Evolutionary conservation across 1,140 invertebrate species (phyloP), one percentile per base, ranked within the genome.

Genomic region (Asobara japonica): DNA sequence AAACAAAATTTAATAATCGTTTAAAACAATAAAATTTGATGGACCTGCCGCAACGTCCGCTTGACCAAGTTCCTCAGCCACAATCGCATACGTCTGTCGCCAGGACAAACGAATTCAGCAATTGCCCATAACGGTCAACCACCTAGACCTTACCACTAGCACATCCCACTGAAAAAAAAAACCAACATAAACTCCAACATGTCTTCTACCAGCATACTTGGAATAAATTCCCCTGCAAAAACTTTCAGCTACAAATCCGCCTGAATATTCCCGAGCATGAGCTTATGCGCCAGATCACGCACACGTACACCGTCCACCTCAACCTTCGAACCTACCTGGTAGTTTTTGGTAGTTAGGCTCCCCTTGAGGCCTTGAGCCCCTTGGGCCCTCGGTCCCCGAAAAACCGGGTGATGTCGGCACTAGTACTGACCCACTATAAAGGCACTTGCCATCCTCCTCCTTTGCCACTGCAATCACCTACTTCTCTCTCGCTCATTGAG

Each of bases 381-480:
- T 33, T 45, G 68, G 69, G 41, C 65, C 73, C 65, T 33, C 65
- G 31, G 65, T 51, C 56, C 33, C 27, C 16, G 31, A 62, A 62
- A 66, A 69, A 80, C 81, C 82, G 79, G 83, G 79, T 85, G 83
- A 73, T 76, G 64, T 56, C 68, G 68, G 64, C 51, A 78, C 83
- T 84, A 85, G 82, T 84, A 84, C 83, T 88, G 85, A 88, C 85
- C 86, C 86, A 88, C 83, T 87, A 87, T 87, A 85, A 86, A 86
- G 82, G 81, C 85, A 86, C 86, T 86, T 85, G 85, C 84, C 76
- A 45, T 86, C 84, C 76, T 86, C 75, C 81, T 85, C 80, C 72
- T 82, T 81, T 77, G 66, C 68, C 76, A 77, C 74, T 77, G 79
- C 75, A 76, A 76, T 79, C 67, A 75, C 71, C 75, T 81, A 74